Percentiles rank a stretch among this genome's conserved stretches.
These are phyloP conservation scores for Drosophila dunni DNA, from an alignment of 1,140 invertebrate species.

Conservation along the genomic window DNA sequence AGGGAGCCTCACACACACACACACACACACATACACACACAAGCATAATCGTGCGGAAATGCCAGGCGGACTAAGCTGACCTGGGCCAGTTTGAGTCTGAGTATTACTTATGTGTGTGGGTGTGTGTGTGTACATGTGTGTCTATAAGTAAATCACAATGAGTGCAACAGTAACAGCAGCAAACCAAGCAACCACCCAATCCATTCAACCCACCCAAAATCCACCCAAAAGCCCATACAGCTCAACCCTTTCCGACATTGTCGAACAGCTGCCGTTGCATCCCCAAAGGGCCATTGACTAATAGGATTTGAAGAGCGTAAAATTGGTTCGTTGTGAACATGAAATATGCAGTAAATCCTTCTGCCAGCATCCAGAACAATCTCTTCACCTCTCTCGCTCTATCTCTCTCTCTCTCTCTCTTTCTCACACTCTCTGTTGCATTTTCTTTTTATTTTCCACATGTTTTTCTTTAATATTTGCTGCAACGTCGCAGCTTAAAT, in stretches of 20 bases:
- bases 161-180: conserved; percentile 55
- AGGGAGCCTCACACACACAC: conserved; percentile 25
- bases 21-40: conserved; percentile 51
- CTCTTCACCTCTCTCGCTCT: conserved; percentile 25
- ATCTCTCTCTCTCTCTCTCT: background rate
- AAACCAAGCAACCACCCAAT: conserved; percentile 49
- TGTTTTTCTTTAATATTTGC: conserved; percentile 83
- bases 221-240: conserved; percentile 1
- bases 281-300: conserved; percentile 84
- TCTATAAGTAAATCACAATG: conserved; percentile 65
- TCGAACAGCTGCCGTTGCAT: conserved; percentile 60
- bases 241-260: conserved; percentile 49
- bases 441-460: conserved; percentile 44
- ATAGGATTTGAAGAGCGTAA: conserved; percentile 85
- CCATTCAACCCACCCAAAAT: conserved; percentile 20
- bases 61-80: conserved; percentile 79
- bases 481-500: conserved; percentile 77
- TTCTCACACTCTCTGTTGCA: background rate
- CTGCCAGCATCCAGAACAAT: conserved; percentile 66
- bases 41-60: conserved; percentile 80
- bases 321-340: conserved; percentile 85
- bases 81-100: conserved; percentile 58
- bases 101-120: conserved; percentile 66
- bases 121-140: conserved; percentile 9
- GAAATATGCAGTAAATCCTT: conserved; percentile 85